Evolutionary conservation across 2,888 invertebrate species (phyloP).

Genomic region (Agrochola circellaris): DNA sequence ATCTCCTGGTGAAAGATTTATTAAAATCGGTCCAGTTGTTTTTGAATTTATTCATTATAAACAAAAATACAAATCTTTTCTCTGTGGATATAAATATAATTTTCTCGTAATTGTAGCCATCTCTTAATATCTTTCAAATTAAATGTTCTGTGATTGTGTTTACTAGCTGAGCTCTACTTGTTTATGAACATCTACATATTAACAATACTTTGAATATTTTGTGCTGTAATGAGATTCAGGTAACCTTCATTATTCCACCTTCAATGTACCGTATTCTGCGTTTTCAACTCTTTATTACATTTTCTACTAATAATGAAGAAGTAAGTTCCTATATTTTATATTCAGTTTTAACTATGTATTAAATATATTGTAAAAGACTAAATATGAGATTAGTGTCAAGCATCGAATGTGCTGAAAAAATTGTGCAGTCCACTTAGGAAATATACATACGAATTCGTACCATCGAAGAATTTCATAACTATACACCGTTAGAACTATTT

Average conservation of each 20-base stretch:
- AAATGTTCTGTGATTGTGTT: neutral
- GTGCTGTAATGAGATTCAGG: slow-evolving; percentile 9
- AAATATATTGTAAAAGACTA: neutral
- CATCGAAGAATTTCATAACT: no score
- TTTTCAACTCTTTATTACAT: neutral
- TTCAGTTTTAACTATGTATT: neutral
- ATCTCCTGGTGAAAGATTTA: no score
- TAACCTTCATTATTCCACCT: slow-evolving; percentile 25
- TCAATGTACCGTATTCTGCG: neutral
- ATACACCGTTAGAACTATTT: no score
- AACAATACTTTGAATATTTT: slow-evolving; percentile 34
- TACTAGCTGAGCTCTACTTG: neutral
- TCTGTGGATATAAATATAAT: no score
- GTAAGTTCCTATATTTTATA: no score
- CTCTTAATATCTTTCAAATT: neutral
- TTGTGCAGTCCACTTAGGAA: neutral
- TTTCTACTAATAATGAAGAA: neutral
- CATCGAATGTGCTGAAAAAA: neutral
- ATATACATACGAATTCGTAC: neutral
- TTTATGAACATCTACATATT: neutral
- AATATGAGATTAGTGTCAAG: neutral
- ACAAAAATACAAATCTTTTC: no score
- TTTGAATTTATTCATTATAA: no score
- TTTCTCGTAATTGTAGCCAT: neutral
- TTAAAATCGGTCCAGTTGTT: no score